Base-by-base conservation (phyloP, 2,797 vertebrate genomes). In the Crypturellus tataupa region DNA sequence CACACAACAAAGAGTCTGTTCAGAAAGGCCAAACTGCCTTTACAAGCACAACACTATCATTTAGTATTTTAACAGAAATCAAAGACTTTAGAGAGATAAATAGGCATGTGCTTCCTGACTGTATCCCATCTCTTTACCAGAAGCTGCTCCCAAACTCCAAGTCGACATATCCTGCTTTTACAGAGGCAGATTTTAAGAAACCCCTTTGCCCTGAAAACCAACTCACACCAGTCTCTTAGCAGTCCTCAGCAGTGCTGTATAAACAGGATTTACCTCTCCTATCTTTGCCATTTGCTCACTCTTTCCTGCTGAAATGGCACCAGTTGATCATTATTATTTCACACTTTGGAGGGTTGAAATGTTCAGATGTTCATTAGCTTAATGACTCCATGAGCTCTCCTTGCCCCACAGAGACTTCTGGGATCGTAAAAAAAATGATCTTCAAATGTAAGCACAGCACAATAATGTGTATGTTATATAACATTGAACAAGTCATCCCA, bases 321-420 rank as follows among this genome's bases (percentile, higher is more conserved):
- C 91, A 95, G 83, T 78, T 95, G 90, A 80, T 14, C 75, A 58
- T 73, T 91, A 85, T 82, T 95, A 73, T 70, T 94, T 94, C 90
- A 77, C 91, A 89, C 68, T 95, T 73, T 19, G 27, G n/a, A 89
- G 85, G 37, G 83, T 95, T 94, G 88, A 95, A 81, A 85, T 87
- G 80, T 90, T 89, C 88, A 94, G 80, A 84, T 87, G 78, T 88
- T 89, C 90, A 77, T 37, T 65, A 79, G 55, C 68, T 91, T n/a
- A 79, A 46, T 0, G 0, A 13, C 81, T 88, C 63, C 84, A 51
- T 53, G 85, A 70, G 35, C 39, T 94, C 56, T 90, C 75, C 12
- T 86, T 86, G 86, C 51, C 51, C 27, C 77, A 94, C 42, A 91
- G 67, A 77, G 2, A 37, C 73, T 93, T 91, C 91, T 86, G 51